Evolutionary conservation across 2,888 invertebrate species (phyloP).

Genomic region (Drosophila paramelanica): DNA sequence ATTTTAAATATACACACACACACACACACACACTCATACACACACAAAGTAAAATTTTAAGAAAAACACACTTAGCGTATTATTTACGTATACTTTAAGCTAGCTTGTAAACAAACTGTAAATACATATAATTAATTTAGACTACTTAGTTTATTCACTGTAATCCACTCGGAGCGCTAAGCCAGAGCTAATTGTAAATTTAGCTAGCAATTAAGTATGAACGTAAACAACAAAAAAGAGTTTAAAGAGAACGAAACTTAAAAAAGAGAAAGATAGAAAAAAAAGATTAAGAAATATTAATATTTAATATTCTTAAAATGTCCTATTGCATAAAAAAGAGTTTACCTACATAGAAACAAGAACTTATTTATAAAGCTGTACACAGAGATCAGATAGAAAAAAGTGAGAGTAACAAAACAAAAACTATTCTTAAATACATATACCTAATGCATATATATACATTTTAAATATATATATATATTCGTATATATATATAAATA

Average conservation of each 20-base stretch:
- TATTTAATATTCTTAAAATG: constrained; percentile 76
- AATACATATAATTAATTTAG: constrained; percentile 54
- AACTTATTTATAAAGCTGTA: constrained; percentile 49
- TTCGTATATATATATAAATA: constrained; percentile 31
- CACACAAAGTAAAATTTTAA: constrained; percentile 31
- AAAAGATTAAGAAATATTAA: constrained; percentile 68
- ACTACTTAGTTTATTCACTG: constrained; percentile 49
- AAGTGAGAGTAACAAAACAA: not conserved
- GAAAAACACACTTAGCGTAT: constrained; percentile 36
- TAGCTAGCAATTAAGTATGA: constrained; percentile 28
- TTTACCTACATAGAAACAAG: constrained; percentile 46
- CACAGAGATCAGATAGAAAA: constrained; percentile 21
- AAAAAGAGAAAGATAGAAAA: not conserved
- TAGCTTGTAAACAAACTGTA: constrained; percentile 57
- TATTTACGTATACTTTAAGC: constrained; percentile 51
- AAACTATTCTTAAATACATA: constrained; percentile 45
- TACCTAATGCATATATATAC: constrained; percentile 24
- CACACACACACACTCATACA: constrained; percentile 24
- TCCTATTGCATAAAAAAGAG: constrained; percentile 69
- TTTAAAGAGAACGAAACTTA: constrained; percentile 20
- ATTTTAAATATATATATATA: constrained; percentile 35
- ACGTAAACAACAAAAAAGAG: constrained; percentile 21
- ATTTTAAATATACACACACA: constrained; percentile 14
- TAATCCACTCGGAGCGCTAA: constrained; percentile 53
- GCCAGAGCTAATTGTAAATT: constrained; percentile 46